A percentile compares a stretch with the other conserved stretches of the same genome.
phyloP scores from a whole-genome alignment of 1,140 invertebrate species.

The Nylanderia fulva region DNA sequence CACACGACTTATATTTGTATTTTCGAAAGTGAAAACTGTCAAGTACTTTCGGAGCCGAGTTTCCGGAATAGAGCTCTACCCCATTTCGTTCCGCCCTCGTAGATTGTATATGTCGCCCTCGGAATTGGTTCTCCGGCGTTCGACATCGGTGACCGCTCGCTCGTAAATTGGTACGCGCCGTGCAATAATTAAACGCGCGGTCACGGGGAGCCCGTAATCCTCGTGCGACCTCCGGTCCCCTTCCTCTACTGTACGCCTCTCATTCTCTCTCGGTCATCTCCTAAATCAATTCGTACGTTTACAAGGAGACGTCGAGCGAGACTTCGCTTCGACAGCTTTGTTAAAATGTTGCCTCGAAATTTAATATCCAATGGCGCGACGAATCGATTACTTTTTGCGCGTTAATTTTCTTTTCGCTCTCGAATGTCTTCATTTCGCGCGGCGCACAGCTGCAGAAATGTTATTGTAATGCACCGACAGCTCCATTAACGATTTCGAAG shows the following conservation, averaged over 20 bases:
- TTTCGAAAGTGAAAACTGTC: constrained; percentile 13
- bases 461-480: constrained; percentile 46
- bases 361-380: constrained; percentile 42
- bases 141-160: constrained; percentile 58
- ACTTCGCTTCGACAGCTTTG: constrained; percentile 45
- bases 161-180: constrained; percentile 60
- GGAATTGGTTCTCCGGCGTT: constrained; percentile 59
- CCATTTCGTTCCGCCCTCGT: constrained; percentile 29
- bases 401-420: constrained; percentile 44
- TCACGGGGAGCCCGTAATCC: constrained; percentile 47
- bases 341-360: constrained; percentile 54
- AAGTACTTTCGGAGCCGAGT: background rate
- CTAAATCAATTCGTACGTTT: constrained; percentile 55
- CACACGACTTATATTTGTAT: background rate
- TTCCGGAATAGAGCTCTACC: constrained; percentile 22
- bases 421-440: constrained; percentile 24
- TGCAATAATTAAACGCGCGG: constrained; percentile 61
- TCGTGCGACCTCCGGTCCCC: background rate
- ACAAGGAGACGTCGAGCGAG: constrained; percentile 31
- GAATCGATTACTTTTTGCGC: constrained; percentile 39
- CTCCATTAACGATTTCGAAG: constrained; percentile 33
- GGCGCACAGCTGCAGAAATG: constrained; percentile 6
- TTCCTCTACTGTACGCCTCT: background rate
- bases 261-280: background rate
- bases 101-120: constrained; percentile 60